Percentiles rank a stretch among this genome's conserved stretches.
Conservation (phyloP, 1,140 invertebrate species). For the Papilio polyxenes region DNA sequence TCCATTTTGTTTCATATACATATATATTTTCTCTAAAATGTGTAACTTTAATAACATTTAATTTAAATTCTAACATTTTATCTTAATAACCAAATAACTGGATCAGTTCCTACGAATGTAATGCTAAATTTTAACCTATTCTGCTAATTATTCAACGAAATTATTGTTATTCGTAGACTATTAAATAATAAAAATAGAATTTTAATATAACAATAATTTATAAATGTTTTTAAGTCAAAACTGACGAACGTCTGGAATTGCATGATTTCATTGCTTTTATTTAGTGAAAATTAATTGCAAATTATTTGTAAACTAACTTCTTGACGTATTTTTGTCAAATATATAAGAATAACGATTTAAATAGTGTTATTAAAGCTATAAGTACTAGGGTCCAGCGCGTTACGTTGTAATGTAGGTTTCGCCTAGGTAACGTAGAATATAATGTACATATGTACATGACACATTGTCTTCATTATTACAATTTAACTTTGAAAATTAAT, state of each 20-base stretch:
- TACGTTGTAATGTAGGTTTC: slow-evolving; percentile 55
- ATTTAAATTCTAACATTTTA: neutral
- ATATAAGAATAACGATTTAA: slow-evolving; percentile 6
- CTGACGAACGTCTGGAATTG: slow-evolving; percentile 9
- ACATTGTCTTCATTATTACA: neutral
- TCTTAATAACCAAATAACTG: neutral
- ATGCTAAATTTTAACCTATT: slow-evolving; percentile 12
- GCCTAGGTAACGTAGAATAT: slow-evolving; percentile 54
- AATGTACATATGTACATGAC: slow-evolving; percentile 1
- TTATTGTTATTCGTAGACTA: neutral
- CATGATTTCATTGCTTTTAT: slow-evolving; percentile 14
- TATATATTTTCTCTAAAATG: neutral
- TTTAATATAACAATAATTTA: neutral
- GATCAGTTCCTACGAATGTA: slow-evolving; percentile 30
- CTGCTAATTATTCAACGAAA: neutral
- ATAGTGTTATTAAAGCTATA: slow-evolving; percentile 43
- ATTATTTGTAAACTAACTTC: slow-evolving; percentile 3
- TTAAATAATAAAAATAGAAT: neutral
- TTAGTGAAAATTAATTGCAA: slow-evolving; percentile 13
- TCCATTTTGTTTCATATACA: neutral
- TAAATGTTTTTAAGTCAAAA: neutral
- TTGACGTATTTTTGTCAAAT: slow-evolving; percentile 14
- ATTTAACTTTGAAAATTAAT: neutral
- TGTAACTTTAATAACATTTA: neutral
- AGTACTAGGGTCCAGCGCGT: slow-evolving; percentile 68